Evolutionary conservation across 1,140 invertebrate species (phyloP).

Genomic region (Teleopsis dalmanni): DNA sequence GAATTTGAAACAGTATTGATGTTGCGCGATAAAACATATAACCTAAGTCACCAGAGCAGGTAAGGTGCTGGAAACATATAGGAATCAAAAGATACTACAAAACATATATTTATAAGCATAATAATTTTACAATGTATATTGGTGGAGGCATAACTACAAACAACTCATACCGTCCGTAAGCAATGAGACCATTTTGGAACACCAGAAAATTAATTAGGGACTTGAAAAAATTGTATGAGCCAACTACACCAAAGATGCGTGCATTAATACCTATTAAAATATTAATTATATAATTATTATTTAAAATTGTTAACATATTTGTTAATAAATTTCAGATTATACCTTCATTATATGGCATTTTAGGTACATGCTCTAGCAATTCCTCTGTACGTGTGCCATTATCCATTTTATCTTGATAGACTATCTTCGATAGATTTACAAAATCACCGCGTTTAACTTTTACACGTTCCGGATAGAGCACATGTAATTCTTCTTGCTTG

Average conservation of each 20-base stretch:
- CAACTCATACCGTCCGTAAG: constrained; percentile 49
- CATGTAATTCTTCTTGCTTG: constrained; percentile 25
- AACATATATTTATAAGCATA: constrained; percentile 38
- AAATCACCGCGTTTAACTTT: constrained; percentile 46
- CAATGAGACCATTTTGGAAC: constrained; percentile 47
- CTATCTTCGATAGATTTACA: constrained; percentile 49
- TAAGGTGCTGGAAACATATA: constrained; percentile 24
- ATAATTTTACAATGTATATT: constrained; percentile 48
- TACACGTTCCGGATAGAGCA: constrained; percentile 31
- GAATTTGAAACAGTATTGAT: constrained; percentile 51
- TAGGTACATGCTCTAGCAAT: constrained; percentile 44
- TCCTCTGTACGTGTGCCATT: constrained; percentile 47
- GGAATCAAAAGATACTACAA: background rate
- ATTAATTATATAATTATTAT: background rate
- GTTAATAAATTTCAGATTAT: background rate
- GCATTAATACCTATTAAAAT: constrained; percentile 40
- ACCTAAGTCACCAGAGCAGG: constrained; percentile 32
- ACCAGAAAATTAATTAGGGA: constrained; percentile 50
- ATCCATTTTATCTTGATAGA: constrained; percentile 52
- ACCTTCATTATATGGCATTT: constrained; percentile 24
- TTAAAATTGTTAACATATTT: background rate
- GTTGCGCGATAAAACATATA: constrained; percentile 44
- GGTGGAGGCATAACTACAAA: constrained; percentile 48
- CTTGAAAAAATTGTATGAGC: constrained; percentile 48
- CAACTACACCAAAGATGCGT: constrained; percentile 49